Evolutionary conservation across 2,888 invertebrate genomes (phyloP), one percentile per base, ranked within the genome.

Genomic region (Buathra laborator): DNA sequence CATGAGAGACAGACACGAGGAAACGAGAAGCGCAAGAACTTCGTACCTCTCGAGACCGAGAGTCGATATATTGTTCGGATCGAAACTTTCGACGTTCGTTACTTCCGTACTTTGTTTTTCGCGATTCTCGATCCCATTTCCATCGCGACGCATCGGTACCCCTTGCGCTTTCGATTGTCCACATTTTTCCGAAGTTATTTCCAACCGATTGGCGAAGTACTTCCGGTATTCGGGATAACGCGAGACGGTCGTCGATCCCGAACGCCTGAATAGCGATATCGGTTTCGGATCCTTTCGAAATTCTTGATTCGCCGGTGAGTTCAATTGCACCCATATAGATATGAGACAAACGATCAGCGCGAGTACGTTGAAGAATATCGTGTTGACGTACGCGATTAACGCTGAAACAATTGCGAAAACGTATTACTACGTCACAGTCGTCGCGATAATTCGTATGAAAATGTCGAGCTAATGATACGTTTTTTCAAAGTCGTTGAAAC

Each of bases 21-120:
- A 89, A 24, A 89, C 83, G 37, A 90, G 86, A 67, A 91, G 85
- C 14, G 88, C 88, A 6, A 90, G 56, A n/a, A 90, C 88, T 68
- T 90, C 89, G 85, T 90, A 91, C 85, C 87, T 90, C 72, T 90
- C 89, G 29, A 88, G 81, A n/a, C 90, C 90, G 16, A 87, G 81
- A 24, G 77, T 81, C 48, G 83, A 68, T 79, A 83, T 70, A 53
- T 83, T 80, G 16, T 74, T 77, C 43, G 29, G 29, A 75, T 78
- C 66, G 68, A 72, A 29, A 80, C 44, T 70, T 16, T 70, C 67
- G 16, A 59, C 53, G 48, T 76, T 75, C 66, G 66, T 62, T 12
- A 71, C 48, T 37, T 32, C 51, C 44, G 24, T 24, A 5, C 10
- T 24, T 4, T n/a, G 24, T 68, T 68, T 48, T 48, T 76, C 76